Evolutionary conservation across 1,140 invertebrate species (phyloP).

Genomic region (Drosophila nigromelanica): DNA sequence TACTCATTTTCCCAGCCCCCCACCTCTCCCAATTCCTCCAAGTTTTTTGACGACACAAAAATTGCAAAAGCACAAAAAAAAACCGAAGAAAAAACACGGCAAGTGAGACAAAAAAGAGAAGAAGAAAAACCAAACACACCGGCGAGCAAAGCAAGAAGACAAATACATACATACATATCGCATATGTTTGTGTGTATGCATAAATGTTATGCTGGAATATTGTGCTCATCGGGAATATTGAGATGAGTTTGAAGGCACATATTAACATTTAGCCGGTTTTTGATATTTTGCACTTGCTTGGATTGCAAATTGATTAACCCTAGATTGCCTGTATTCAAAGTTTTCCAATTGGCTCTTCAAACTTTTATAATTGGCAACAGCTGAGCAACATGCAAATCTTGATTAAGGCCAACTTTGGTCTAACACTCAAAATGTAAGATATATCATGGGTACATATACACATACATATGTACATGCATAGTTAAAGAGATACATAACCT

Average conservation of each 20-base stretch:
- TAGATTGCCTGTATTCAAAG: background rate
- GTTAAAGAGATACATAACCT: background rate
- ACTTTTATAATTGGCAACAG: conserved; percentile 7
- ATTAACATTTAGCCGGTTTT: conserved; percentile 16
- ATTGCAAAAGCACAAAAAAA: conserved; percentile 1
- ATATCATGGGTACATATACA: background rate
- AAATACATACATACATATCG: conserved; percentile 1
- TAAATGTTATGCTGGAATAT: conserved; percentile 4
- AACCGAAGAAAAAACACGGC: conserved; percentile 2
- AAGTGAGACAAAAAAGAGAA: conserved; percentile 25
- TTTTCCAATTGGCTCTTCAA: conserved; percentile 7
- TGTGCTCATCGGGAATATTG: background rate
- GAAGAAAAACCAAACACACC: conserved; percentile 31
- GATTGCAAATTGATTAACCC: conserved; percentile 32
- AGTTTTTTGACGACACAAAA: conserved; percentile 14
- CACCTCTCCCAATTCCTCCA: conserved; percentile 5
- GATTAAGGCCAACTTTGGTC: background rate
- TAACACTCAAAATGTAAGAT: conserved; percentile 15
- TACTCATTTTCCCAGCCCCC: conserved; percentile 36
- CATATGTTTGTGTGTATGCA: conserved; percentile 5
- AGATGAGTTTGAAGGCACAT: background rate
- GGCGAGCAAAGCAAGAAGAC: conserved; percentile 33
- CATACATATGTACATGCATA: background rate
- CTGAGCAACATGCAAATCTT: conserved; percentile 10
- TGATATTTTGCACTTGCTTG: conserved; percentile 19